phyloP scores from a whole-genome alignment of 1,140 invertebrate genomes.

The Thrips palmi region DNA sequence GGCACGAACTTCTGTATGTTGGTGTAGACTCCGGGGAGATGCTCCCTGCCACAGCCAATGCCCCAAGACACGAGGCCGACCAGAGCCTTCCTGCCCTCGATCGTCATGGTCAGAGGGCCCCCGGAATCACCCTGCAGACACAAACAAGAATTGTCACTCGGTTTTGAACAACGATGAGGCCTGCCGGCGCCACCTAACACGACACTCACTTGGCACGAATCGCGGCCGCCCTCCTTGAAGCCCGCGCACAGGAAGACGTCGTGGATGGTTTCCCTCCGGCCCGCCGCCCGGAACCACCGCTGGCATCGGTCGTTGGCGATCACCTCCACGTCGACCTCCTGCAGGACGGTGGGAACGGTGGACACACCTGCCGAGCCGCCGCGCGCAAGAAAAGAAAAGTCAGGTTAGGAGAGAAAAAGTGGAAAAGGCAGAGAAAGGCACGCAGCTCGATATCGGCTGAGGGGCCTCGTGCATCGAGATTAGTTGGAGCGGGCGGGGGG shows the following conservation, averaged over 20 bases:
- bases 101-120: constrained; percentile 59
- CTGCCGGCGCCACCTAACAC: background rate
- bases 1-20: constrained; percentile 82
- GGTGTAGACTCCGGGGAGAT: constrained; percentile 76
- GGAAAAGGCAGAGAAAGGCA: no score
- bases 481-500: no score
- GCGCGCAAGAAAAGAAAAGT: no score
- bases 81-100: constrained; percentile 63
- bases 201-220: constrained; percentile 31
- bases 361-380: constrained; percentile 20
- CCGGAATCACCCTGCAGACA: constrained; percentile 53
- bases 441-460: no score
- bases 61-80: constrained; percentile 83
- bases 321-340: constrained; percentile 65
- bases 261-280: constrained; percentile 74
- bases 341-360: constrained; percentile 27
- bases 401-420: no score
- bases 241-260: constrained; percentile 88
- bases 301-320: constrained; percentile 81
- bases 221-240: constrained; percentile 55
- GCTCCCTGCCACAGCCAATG: constrained; percentile 74
- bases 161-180: background rate
- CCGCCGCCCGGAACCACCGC: constrained; percentile 75
- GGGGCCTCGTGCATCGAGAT: no score
- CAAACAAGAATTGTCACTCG: background rate